These are phyloP conservation scores for Drosophila atripex DNA, from an alignment of 2,888 invertebrate species.

Conservation along the genomic window DNA sequence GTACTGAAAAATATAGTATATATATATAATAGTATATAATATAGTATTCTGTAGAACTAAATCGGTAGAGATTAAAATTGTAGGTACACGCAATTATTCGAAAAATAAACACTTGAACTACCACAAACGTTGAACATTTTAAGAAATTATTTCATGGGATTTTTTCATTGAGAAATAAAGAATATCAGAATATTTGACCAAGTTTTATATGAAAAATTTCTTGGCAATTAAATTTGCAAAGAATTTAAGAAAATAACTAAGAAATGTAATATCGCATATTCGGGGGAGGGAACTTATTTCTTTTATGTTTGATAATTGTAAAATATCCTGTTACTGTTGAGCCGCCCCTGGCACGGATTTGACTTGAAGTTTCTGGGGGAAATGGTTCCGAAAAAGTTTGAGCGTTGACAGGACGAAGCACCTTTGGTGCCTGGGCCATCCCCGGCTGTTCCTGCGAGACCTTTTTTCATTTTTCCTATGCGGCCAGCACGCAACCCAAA, in stretches of 20 bases:
- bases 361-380: constrained; percentile 9
- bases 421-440: constrained; percentile 9
- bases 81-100: too few species aligned
- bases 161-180: too few species aligned
- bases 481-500: constrained; percentile 68
- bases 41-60: too few species aligned
- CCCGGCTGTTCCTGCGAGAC: constrained; percentile 11
- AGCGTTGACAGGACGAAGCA: constrained; percentile 42
- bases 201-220: too few species aligned
- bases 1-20: too few species aligned
- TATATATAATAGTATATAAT: too few species aligned
- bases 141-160: too few species aligned
- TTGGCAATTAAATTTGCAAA: not conserved
- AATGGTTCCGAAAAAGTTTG: constrained; percentile 27
- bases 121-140: too few species aligned
- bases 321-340: constrained; percentile 3
- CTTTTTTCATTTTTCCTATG: constrained; percentile 18
- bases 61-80: too few species aligned
- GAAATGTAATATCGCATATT: not conserved
- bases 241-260: not conserved
- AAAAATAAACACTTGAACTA: too few species aligned
- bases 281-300: not conserved
- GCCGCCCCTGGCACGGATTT: constrained; percentile 45
- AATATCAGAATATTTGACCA: too few species aligned
- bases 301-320: not conserved